Conservation (phyloP, 30 jellyfish, hydroid and myxozoan species). For the Turritopsis rubra region DNA sequence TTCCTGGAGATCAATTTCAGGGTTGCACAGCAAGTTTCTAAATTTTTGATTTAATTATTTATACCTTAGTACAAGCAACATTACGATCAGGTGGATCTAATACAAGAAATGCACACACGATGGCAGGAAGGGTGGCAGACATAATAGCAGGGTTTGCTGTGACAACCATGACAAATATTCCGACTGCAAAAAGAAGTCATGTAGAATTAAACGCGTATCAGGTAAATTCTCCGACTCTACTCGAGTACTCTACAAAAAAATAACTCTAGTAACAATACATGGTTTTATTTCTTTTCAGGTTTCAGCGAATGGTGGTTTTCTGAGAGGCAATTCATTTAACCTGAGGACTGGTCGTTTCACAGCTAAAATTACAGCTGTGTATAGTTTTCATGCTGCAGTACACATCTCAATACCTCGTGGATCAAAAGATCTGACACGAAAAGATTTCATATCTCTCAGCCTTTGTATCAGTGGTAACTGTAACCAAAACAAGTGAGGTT, state of each 20-base stretch:
- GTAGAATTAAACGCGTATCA: background rate
- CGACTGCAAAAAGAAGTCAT: background rate
- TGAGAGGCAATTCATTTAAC: background rate
- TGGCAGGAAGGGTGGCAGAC: background rate
- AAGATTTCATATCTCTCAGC: background rate
- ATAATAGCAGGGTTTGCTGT: slow-evolving; percentile 10
- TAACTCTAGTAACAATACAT: background rate
- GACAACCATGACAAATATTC: background rate
- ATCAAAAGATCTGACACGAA: slow-evolving; percentile 2
- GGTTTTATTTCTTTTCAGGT: background rate
- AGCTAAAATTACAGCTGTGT: background rate
- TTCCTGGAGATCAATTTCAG: no score
- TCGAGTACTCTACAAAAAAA: background rate
- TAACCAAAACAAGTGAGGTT: background rate
- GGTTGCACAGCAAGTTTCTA: no score
- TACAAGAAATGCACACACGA: background rate
- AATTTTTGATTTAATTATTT: no score
- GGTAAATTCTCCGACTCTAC: background rate
- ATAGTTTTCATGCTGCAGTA: slow-evolving; percentile 1
- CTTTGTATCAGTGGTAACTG: background rate
- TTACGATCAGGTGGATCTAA: slow-evolving; percentile 1
- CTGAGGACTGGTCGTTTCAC: slow-evolving; percentile 18
- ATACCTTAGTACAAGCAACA: slow-evolving; percentile 3
- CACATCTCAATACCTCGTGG: slow-evolving; percentile 12
- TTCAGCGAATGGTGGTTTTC: background rate